Percentiles rank a stretch among this genome's conserved stretches.
Evolutionary conservation across 2,797 vertebrate genomes (phyloP).

Genomic region (Geotria australis): DNA sequence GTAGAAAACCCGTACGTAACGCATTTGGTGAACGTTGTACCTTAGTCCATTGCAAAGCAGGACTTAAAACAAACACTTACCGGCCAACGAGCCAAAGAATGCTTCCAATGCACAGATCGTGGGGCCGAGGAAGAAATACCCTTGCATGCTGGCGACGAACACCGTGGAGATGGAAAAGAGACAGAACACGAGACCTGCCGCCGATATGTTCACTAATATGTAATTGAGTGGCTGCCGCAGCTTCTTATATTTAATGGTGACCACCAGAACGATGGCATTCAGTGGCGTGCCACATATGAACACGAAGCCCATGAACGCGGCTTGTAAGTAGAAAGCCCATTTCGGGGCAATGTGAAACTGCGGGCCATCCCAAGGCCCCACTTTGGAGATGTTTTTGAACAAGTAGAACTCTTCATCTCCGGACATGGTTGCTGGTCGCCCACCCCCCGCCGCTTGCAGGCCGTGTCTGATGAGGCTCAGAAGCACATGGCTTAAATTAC

Average conservation of each 20-base stretch:
- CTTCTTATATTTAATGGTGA: conserved; percentile 28
- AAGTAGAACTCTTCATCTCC: conserved; percentile 25
- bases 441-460: background rate
- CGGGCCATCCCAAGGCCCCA: conserved; percentile 29
- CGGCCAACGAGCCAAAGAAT: conserved; percentile 13
- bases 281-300: too few relatives aligned
- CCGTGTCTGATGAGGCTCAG: background rate
- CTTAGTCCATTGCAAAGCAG: too few relatives aligned
- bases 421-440: conserved; percentile 8
- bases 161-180: conserved; percentile 22
- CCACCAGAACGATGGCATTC: conserved; percentile 13
- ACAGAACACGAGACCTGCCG: conserved; percentile 20
- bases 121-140: conserved; percentile 23
- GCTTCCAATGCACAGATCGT: conserved; percentile 13
- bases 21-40: too few relatives aligned
- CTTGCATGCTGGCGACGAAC: conserved; percentile 16
- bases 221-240: conserved; percentile 33
- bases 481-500: too few relatives aligned
- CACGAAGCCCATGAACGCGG: conserved; percentile 22
- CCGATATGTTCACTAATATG: conserved; percentile 29
- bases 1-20: too few relatives aligned
- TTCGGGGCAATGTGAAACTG: conserved; percentile 28
- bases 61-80: conserved; percentile 4
- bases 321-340: conserved; percentile 30
- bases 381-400: conserved; percentile 19